Evolutionary conservation across 1,140 invertebrate species (phyloP).

Genomic region (Drosophila santomea): DNA sequence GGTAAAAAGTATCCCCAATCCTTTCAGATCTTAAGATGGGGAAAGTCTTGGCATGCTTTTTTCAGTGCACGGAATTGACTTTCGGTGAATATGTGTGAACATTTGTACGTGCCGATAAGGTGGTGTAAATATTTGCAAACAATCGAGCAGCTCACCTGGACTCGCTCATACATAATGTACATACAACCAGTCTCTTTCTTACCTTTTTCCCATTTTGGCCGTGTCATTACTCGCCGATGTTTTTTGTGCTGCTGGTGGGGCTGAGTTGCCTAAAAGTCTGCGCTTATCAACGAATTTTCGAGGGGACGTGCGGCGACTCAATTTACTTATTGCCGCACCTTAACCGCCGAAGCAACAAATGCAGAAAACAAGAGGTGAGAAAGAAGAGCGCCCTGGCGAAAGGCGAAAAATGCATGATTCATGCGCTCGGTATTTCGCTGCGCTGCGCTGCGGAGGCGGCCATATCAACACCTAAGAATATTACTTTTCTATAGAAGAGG

Average conservation of each 20-base stretch:
- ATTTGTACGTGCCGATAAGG: slow-evolving; percentile 57
- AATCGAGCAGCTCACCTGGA: slow-evolving; percentile 33
- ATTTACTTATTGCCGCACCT: slow-evolving; percentile 67
- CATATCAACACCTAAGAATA: background rate
- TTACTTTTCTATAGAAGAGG: no score
- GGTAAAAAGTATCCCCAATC: background rate
- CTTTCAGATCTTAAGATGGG: background rate
- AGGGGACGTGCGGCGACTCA: slow-evolving; percentile 29
- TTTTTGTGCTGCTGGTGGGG: slow-evolving; percentile 3
- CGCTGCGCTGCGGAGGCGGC: background rate
- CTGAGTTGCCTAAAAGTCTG: slow-evolving; percentile 45
- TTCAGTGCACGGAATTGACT: slow-evolving; percentile 8
- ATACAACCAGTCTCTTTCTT: slow-evolving; percentile 6
- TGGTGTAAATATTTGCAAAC: slow-evolving; percentile 64
- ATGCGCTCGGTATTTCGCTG: slow-evolving; percentile 58
- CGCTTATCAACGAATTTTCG: slow-evolving; percentile 61
- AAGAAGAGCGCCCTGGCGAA: slow-evolving; percentile 32
- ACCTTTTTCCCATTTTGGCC: slow-evolving; percentile 4
- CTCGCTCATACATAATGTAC: slow-evolving; percentile 9
- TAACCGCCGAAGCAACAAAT: slow-evolving; percentile 10
- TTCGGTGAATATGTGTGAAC: slow-evolving; percentile 15
- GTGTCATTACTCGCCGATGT: slow-evolving; percentile 7
- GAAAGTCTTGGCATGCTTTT: background rate
- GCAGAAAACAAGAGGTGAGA: slow-evolving; percentile 28
- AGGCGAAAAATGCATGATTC: slow-evolving; percentile 64